Conservation (phyloP, 2,888 invertebrate species). For the Steinernema hermaphroditum region DNA sequence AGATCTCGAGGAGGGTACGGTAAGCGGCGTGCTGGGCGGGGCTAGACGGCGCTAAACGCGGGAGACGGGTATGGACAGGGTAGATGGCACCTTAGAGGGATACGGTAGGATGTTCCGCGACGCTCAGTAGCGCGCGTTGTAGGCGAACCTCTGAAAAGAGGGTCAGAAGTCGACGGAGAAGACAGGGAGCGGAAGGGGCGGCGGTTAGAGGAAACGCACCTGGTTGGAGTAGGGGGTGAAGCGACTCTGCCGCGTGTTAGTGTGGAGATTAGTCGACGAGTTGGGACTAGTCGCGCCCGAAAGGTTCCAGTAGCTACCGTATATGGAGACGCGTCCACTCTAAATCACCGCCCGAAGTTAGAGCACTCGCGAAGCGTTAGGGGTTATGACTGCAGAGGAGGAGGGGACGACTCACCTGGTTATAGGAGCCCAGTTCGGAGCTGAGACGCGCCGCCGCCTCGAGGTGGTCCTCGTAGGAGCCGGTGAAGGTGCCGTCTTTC, state of each 20-base stretch:
- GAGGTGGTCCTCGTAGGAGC: slow-evolving; percentile 65
- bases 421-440: slow-evolving; percentile 45
- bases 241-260: slow-evolving; percentile 23
- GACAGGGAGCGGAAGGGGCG: not conserved
- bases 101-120: not conserved
- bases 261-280: slow-evolving; percentile 27
- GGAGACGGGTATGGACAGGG: slow-evolving; percentile 11
- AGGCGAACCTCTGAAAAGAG: slow-evolving; percentile 18
- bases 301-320: slow-evolving; percentile 66
- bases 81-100: slow-evolving; percentile 18
- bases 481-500: slow-evolving; percentile 42
- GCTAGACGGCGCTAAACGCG: slow-evolving; percentile 28
- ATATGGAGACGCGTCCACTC: slow-evolving; percentile 62
- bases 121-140: slow-evolving; percentile 25
- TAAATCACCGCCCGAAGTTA: slow-evolving; percentile 35
- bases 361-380: not conserved
- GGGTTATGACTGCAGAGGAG: not conserved
- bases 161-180: not conserved
- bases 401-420: slow-evolving; percentile 34
- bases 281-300: slow-evolving; percentile 35
- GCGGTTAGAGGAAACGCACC: slow-evolving; percentile 3
- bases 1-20: slow-evolving; percentile 16
- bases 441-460: slow-evolving; percentile 62
- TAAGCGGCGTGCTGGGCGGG: not conserved
- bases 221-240: slow-evolving; percentile 22